These are phyloP conservation scores for Brachyrhaphis roseni DNA, from an alignment of 2,797 vertebrate genomes.

Conservation along the genomic window DNA sequence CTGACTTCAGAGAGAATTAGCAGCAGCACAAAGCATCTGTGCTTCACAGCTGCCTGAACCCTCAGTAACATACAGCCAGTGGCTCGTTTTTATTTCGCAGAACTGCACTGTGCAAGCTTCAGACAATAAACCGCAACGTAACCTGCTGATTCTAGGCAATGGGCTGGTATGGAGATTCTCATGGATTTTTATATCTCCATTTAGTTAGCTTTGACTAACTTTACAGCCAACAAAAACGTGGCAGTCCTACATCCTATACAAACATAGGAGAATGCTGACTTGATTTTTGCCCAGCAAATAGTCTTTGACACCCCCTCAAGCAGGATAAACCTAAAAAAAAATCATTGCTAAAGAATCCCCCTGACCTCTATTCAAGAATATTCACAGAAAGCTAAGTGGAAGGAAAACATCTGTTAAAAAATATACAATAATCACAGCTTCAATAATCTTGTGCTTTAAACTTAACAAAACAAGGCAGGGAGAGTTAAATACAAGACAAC, in stretches of 20 bases:
- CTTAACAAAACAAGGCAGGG: no score
- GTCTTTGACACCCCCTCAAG: not conserved
- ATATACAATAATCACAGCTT: not conserved
- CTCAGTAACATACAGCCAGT: conserved; percentile 47
- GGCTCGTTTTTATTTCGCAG: conserved; percentile 53
- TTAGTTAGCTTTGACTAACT: not conserved
- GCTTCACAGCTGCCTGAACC: conserved; percentile 70
- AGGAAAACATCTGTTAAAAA: not conserved
- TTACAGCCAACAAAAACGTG: not conserved
- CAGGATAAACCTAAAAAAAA: not conserved
- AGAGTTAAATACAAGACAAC: not conserved
- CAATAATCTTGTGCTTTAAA: not conserved
- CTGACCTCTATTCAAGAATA: not conserved
- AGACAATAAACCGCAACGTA: conserved; percentile 38
- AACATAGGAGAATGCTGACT: not conserved
- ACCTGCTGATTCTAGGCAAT: conserved; percentile 1
- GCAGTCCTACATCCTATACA: not conserved
- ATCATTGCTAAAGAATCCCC: not conserved
- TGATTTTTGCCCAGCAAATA: not conserved
- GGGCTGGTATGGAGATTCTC: not conserved
- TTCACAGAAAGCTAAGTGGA: not conserved
- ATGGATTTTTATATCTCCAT: not conserved
- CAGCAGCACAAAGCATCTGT: conserved; percentile 45
- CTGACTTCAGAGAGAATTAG: conserved; percentile 70
- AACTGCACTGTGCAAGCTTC: conserved; percentile 35